phyloP scores from a whole-genome alignment of 2,797 vertebrate species.

The Pelobates cultripes region DNA sequence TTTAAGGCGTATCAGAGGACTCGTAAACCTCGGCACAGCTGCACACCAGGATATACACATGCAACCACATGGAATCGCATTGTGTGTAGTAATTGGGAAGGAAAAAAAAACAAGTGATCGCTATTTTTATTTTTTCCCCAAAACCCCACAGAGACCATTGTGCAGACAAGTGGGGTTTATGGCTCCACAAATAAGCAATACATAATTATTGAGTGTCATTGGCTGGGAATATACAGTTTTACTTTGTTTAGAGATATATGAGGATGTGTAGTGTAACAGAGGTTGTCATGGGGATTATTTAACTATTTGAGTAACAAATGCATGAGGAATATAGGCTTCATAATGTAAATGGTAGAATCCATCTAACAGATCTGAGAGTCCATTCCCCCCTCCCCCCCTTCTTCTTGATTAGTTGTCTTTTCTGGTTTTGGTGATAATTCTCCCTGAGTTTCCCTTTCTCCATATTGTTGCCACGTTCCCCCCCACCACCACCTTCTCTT shows the following conservation, averaged over 20 bases:
- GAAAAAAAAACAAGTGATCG: not conserved
- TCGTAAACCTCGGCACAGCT: conserved; percentile 14
- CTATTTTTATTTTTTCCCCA: not conserved
- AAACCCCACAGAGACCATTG: conserved; percentile 5
- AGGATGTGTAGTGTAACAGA: not conserved
- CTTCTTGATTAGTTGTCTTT: too few relatives aligned
- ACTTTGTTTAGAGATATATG: not conserved
- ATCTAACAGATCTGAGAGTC: too few relatives aligned
- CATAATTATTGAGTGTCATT: not conserved
- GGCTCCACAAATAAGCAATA: not conserved
- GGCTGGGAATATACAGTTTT: not conserved
- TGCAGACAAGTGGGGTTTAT: not conserved
- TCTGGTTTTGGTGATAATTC: too few relatives aligned
- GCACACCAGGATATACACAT: not conserved
- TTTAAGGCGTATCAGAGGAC: not conserved
- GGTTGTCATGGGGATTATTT: not conserved
- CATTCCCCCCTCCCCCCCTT: too few relatives aligned
- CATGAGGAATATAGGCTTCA: too few relatives aligned
- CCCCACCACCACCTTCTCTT: too few relatives aligned
- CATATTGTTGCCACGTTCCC: too few relatives aligned
- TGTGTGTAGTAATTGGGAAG: conserved; percentile 20
- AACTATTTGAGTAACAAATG: not conserved
- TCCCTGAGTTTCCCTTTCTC: too few relatives aligned
- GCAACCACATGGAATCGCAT: not conserved
- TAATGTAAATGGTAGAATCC: too few relatives aligned